Base-by-base conservation (phyloP, 2,888 invertebrate species). In the Stomorhina lunata region DNA sequence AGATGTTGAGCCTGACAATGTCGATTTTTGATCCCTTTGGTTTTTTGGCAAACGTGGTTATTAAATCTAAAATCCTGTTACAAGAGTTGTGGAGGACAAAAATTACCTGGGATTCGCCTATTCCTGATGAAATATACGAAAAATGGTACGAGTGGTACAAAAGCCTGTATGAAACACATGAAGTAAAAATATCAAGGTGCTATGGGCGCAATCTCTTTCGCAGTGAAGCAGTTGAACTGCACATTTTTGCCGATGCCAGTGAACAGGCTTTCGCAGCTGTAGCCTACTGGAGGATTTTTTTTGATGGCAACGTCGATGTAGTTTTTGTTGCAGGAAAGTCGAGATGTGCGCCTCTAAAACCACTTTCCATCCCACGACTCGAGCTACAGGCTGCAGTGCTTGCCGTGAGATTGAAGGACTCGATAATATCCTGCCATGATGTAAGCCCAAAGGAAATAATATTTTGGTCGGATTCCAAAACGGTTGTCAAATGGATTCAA, bases 361-460 rank as follows among this genome's bases (percentile, higher is more conserved):
- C 57, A 27, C 53, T 76, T 20, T 76, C 81, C 12, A 71, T 82
- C 48, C 82, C 75, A 6, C 48, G 75, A 9, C 65, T 76, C 1
- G 79, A 82, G 61, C 55, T 80, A 5, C 59, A 59, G 61, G 37
- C 72, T 79, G 9, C 66, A 76, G 55, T 79, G 2, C 45, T 82
- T 5, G 82, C 76, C 45, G 43, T 55, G 7, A 37, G 69, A 29
- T 15, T 77, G n/a, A 66, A 61, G 7, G 45, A 65, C 10, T 37
- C 75, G 1, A 55, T 69, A 40, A 40, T 55, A n/a, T 27, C 27
- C 1, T 55, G 43, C 17, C 68, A 71, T 10, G 45, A 57, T 20
- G 59, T 68, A 59, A 71, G 45, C 10, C 57, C 59, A 65, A 50
- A 3, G 9, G 17, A 59, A 20, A 17, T 50, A 15, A 40, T 2